Base-by-base conservation (phyloP, 53 echinoderm and acorn worm genomes). In the Temnopleurus reevesii region DNA sequence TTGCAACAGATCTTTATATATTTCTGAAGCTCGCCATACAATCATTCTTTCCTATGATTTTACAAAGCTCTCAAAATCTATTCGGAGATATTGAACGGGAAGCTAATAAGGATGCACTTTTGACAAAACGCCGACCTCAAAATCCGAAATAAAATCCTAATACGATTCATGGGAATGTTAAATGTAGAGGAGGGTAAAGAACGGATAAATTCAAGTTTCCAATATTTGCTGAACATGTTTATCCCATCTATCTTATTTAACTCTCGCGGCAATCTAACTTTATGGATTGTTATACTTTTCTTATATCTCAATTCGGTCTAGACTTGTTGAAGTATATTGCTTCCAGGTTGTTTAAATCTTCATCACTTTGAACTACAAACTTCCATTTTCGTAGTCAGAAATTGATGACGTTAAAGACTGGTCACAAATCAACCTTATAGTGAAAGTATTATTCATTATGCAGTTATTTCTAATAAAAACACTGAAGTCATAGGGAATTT, bases 31-130 rank as follows among this genome's bases (percentile, higher is more conserved):
- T 71, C 21, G 71, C 71, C 36, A 49, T 38, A 41, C 71, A 71
- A 71, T 71, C 71, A 71, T 71, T 71, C 71, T 71, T 71, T 71
- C 41, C 71, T 5, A 71, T n/a, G 7, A n/a, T 71, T 71, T 26
- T 23, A 23, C 71, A 71, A 71, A 71, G 71, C 36, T 41, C 63
- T 17, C 63, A 30, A 81, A 81, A 83, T 19, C n/a, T n/a, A 83
- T 55, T 34, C 38, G 35, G 55, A 56, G 36, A 83, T 83, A 54
- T 53, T 55, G 83, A 83, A 21, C 53, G 55, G 35, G 30, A 55
- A 83, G 55, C 30, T 83, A 83, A 83, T 83, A 83, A 83, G 83
- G 83, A n/a, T 83, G 83, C 51, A 83, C 83, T 83, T 18, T 83
- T 56, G 83, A 55, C 49, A 83, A 55, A 83, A 83, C 51, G 83